A percentile compares a stretch with the other conserved stretches of the same genome.
phyloP scores from a whole-genome alignment of 2,797 vertebrate genomes.

The Manis javanica region DNA sequence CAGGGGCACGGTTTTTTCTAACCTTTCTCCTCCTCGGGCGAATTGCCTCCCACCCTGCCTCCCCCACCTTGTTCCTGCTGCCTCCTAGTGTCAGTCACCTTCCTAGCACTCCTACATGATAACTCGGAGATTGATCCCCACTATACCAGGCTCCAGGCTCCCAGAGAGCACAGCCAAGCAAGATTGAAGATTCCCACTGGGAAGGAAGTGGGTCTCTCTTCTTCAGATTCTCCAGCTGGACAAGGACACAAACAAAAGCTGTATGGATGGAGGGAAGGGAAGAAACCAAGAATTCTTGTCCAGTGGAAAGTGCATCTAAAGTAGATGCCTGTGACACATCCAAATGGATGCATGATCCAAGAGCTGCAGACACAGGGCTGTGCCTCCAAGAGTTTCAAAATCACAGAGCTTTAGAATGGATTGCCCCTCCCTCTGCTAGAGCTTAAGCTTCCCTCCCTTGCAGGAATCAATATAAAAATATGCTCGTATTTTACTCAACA shows the following conservation, averaged over 20 bases:
- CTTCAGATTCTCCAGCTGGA: background rate
- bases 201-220: background rate
- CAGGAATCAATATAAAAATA: background rate
- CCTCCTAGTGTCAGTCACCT: slow-evolving; percentile 41
- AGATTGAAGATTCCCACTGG: background rate
- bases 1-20: background rate
- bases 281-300: background rate
- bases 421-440: background rate
- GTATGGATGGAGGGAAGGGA: background rate
- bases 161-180: background rate
- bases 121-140: too few relatives aligned
- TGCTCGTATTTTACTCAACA: background rate
- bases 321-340: background rate
- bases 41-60: background rate
- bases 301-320: background rate
- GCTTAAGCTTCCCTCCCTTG: background rate
- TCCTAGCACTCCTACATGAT: background rate
- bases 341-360: background rate
- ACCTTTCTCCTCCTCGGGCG: background rate
- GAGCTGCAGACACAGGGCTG: too few relatives aligned
- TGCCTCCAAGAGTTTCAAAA: background rate
- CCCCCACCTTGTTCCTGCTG: background rate
- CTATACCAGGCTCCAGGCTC: too few relatives aligned
- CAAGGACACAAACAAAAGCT: background rate
- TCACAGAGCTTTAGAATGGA: background rate